These are phyloP conservation scores for Zophobas morio DNA, from an alignment of 1,140 invertebrate species.

Conservation along the genomic window DNA sequence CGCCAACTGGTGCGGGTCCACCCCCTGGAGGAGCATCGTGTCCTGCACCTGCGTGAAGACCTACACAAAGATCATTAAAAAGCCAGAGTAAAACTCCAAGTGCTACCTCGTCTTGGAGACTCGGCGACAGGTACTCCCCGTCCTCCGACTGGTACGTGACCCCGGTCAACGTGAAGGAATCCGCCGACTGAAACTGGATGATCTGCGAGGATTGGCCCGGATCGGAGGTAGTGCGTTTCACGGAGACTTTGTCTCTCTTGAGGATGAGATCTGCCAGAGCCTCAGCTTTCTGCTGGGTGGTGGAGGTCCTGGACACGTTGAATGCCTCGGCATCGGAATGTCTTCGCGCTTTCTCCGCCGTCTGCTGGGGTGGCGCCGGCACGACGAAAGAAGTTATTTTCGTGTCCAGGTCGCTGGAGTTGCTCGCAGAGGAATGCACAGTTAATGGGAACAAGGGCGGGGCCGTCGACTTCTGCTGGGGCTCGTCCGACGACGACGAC, in stretches of 20 bases:
- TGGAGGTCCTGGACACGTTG: conserved; percentile 72
- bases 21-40: conserved; percentile 77
- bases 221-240: conserved; percentile 76
- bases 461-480: conserved; percentile 68
- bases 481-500: conserved; percentile 71
- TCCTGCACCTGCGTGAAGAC: conserved; percentile 83
- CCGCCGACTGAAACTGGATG: conserved; percentile 72
- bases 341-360: conserved; percentile 72
- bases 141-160: conserved; percentile 78
- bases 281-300: conserved; percentile 72
- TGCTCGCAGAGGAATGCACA: conserved; percentile 69
- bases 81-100: not conserved
- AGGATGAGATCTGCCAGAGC: conserved; percentile 72
- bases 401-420: conserved; percentile 66
- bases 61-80: not conserved
- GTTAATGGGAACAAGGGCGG: conserved; percentile 69
- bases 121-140: conserved; percentile 80
- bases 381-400: conserved; percentile 75
- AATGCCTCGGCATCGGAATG: conserved; percentile 78
- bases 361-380: conserved; percentile 72
- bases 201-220: conserved; percentile 75
- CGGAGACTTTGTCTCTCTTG: conserved; percentile 78
- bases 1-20: conserved; percentile 76
- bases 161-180: conserved; percentile 74
- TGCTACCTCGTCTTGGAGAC: conserved; percentile 76